Percentiles rank a stretch among this genome's conserved stretches.
phyloP scores from a whole-genome alignment of 2,888 invertebrate genomes.

The Scaeva pyrastri region DNA sequence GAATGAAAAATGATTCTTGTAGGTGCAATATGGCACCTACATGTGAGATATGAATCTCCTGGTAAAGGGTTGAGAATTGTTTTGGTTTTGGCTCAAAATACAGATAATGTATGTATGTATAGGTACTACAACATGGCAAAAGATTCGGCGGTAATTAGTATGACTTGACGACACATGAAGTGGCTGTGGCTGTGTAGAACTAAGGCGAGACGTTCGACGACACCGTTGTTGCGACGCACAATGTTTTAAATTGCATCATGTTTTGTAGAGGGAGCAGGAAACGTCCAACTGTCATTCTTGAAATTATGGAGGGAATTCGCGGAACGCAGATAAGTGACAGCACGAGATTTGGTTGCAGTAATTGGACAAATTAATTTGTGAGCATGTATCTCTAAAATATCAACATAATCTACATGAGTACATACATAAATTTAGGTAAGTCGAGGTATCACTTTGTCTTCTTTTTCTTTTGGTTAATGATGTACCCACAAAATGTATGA shows the following conservation, averaged over 20 bases:
- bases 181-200: background rate
- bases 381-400: background rate
- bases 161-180: slow-evolving; percentile 49
- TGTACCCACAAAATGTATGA: too few species aligned
- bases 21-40: slow-evolving; percentile 76
- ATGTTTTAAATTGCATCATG: slow-evolving; percentile 26
- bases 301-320: slow-evolving; percentile 73
- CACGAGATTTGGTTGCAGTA: slow-evolving; percentile 83
- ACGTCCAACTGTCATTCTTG: slow-evolving; percentile 58
- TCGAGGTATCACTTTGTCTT: too few species aligned
- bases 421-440: too few species aligned
- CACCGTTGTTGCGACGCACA: background rate
- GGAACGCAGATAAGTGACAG: slow-evolving; percentile 77
- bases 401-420: too few species aligned
- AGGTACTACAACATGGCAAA: slow-evolving; percentile 46
- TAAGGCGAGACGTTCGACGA: background rate
- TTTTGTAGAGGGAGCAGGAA: slow-evolving; percentile 50
- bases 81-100: background rate
- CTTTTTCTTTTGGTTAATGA: too few species aligned
- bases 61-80: slow-evolving; percentile 9
- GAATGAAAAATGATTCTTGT: slow-evolving; percentile 73
- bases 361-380: slow-evolving; percentile 84
- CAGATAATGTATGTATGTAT: too few species aligned
- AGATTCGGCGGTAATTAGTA: slow-evolving; percentile 70
- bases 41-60: slow-evolving; percentile 35